Percentiles rank a stretch among this genome's conserved stretches.
These are phyloP conservation scores for Drosophila serrata DNA, from an alignment of 1,140 invertebrate genomes.

Conservation along the genomic window DNA sequence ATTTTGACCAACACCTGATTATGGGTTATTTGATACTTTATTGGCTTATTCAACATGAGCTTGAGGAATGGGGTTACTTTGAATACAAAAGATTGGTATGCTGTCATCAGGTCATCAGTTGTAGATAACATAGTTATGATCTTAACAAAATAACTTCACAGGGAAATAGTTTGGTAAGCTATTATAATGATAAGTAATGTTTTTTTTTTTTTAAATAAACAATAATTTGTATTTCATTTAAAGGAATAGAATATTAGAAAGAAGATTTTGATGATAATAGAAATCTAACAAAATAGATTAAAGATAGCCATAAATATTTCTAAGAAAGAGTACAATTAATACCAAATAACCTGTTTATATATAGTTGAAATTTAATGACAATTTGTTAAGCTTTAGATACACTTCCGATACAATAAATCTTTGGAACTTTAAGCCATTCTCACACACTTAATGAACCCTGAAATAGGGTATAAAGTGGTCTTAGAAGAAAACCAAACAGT, in stretches of 20 bases:
- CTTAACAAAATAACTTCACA: background rate
- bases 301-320: background rate
- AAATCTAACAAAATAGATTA: background rate
- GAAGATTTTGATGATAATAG: no score
- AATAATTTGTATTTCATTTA: background rate
- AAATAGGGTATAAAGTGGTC: conserved; percentile 28
- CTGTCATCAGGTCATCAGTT: background rate
- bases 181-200: background rate
- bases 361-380: background rate
- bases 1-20: conserved; percentile 19
- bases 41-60: conserved; percentile 6
- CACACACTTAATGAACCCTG: background rate
- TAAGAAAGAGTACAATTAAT: background rate
- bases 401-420: background rate
- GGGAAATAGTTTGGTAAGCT: background rate
- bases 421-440: background rate
- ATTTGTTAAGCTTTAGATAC: background rate
- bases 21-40: conserved; percentile 33
- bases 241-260: no score
- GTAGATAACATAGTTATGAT: background rate
- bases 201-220: background rate
- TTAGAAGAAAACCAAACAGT: conserved; percentile 22
- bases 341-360: background rate
- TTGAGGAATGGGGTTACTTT: conserved; percentile 1
- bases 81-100: background rate